Evolutionary conservation across 2,888 invertebrate species (phyloP).

Genomic region (Antheraea assamensis): DNA sequence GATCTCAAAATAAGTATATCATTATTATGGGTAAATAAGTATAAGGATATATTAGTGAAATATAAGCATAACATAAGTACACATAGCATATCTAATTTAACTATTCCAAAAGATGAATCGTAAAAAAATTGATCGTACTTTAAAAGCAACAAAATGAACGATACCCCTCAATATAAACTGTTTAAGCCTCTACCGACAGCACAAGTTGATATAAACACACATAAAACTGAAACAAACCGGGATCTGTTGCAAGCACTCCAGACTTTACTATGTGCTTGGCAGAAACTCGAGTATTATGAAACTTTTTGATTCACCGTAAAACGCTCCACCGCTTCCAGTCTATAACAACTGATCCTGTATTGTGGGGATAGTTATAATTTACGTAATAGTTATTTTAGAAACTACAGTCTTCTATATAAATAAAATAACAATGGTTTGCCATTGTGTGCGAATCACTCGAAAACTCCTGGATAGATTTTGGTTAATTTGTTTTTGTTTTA

Average conservation of each 20-base stretch:
- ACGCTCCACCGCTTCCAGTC: background rate
- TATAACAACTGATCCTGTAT: background rate
- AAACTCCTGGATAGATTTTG: too few relatives aligned
- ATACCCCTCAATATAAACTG: conserved; percentile 13
- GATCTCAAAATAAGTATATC: too few relatives aligned
- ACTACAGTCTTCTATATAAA: too few relatives aligned
- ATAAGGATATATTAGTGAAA: too few relatives aligned
- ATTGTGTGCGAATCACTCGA: too few relatives aligned
- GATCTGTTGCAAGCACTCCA: conserved; percentile 15
- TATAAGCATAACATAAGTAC: too few relatives aligned
- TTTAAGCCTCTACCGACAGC: conserved; percentile 4
- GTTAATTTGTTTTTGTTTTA: too few relatives aligned
- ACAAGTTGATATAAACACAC: conserved; percentile 13
- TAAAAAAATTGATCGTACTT: background rate
- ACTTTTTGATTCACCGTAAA: conserved; percentile 21
- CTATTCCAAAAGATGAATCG: background rate
- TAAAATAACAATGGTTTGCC: too few relatives aligned
- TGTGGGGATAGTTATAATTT: background rate
- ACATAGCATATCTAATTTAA: too few relatives aligned
- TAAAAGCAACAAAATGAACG: conserved; percentile 28
- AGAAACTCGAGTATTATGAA: conserved; percentile 19
- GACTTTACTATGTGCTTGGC: conserved; percentile 15
- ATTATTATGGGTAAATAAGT: too few relatives aligned
- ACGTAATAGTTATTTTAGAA: too few relatives aligned
- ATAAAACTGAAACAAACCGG: conserved; percentile 13